phyloP scores from a whole-genome alignment of 2,113 vertebrate species.

The Labeo rohita region DNA sequence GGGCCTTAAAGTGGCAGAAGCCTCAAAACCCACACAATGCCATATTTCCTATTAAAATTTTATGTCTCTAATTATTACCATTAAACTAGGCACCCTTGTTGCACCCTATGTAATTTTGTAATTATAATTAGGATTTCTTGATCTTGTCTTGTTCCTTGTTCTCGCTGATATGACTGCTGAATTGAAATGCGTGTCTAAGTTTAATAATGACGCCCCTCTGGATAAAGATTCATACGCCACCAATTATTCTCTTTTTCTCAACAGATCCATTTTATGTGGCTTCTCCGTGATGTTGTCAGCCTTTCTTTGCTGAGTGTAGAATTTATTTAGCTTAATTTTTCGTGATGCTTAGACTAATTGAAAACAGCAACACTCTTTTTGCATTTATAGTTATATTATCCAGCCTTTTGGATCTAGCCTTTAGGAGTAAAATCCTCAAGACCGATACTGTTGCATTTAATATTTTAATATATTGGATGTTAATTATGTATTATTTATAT shows the following conservation, averaged over 20 bases:
- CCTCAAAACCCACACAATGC: constrained; percentile 59
- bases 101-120: constrained; percentile 70
- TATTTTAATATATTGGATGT: not conserved
- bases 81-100: constrained; percentile 66
- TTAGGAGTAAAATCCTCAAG: not conserved
- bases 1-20: constrained; percentile 58
- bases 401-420: not conserved
- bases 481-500: not conserved
- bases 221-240: constrained; percentile 59
- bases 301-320: constrained; percentile 29
- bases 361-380: constrained; percentile 29
- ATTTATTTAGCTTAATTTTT: constrained; percentile 39
- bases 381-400: constrained; percentile 26
- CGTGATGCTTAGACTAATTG: constrained; percentile 40
- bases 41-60: constrained; percentile 68
- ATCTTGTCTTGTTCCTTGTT: constrained; percentile 72
- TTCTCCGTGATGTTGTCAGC: constrained; percentile 40
- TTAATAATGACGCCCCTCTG: constrained; percentile 60
- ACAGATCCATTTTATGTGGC: constrained; percentile 51
- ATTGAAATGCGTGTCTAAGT: constrained; percentile 69
- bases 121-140: constrained; percentile 74
- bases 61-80: constrained; percentile 71
- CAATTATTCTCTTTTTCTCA: constrained; percentile 54
- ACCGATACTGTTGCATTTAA: not conserved
- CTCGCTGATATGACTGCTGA: constrained; percentile 66